Evolutionary conservation across 2,888 invertebrate genomes (phyloP).

Genomic region (Microdon myrmicae): DNA sequence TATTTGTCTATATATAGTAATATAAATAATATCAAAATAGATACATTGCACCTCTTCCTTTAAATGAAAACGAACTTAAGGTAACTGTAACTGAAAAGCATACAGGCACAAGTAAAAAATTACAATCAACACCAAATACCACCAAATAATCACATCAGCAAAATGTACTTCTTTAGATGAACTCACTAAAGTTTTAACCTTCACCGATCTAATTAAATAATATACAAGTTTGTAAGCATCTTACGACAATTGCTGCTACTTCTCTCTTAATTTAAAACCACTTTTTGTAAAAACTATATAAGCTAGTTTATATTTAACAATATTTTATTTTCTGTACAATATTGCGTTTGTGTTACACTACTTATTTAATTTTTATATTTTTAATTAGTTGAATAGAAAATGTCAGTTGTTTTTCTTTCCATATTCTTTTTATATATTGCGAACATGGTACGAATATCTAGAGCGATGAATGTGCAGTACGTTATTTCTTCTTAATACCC

Average conservation of each 20-base stretch:
- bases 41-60: constrained; percentile 37
- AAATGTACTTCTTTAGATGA: constrained; percentile 23
- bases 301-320: constrained; percentile 12
- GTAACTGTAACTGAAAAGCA: constrained; percentile 27
- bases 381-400: no score
- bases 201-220: constrained; percentile 13
- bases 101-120: constrained; percentile 47
- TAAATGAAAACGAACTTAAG: constrained; percentile 29
- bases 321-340: constrained; percentile 5
- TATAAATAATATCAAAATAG: constrained; percentile 17
- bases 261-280: constrained; percentile 37
- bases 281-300: constrained; percentile 20
- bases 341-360: no score
- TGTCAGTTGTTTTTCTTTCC: no score
- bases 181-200: constrained; percentile 26
- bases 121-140: constrained; percentile 42
- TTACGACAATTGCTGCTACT: constrained; percentile 37
- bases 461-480: no score
- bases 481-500: no score
- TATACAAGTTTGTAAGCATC: constrained; percentile 23
- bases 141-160: constrained; percentile 40
- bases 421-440: no score
- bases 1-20: constrained; percentile 44
- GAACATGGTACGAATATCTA: no score
- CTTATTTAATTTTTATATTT: no score